A percentile compares a stretch with the other conserved stretches of the same genome.
phyloP scores from a whole-genome alignment of 2,888 invertebrate genomes.

The Chrysolina haemoptera region DNA sequence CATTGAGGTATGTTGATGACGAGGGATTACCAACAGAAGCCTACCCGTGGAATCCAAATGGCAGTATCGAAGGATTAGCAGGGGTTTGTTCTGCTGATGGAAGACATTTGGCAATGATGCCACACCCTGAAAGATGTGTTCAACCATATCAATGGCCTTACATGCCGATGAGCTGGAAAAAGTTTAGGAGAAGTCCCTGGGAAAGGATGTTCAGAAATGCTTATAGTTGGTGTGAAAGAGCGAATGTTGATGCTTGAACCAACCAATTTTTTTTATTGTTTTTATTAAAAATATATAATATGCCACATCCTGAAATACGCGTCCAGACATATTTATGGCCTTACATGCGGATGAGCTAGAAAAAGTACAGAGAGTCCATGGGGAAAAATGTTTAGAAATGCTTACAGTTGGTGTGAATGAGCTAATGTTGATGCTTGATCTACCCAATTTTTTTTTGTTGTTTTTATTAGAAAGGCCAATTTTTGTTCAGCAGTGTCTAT shows the following conservation, averaged over 20 bases:
- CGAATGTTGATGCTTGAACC: conserved; percentile 48
- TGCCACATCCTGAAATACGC: too few species aligned
- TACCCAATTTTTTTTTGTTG: too few species aligned
- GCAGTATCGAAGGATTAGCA: conserved; percentile 85
- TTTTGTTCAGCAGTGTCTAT: too few species aligned
- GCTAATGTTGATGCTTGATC: too few species aligned
- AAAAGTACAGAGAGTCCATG: too few species aligned
- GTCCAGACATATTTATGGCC: too few species aligned
- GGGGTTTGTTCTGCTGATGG: conserved; percentile 92
- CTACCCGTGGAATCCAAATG: conserved; percentile 97
- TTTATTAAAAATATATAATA: too few species aligned
- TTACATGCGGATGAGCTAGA: too few species aligned
- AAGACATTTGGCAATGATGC: conserved; percentile 97
- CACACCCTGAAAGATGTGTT: conserved; percentile 94
- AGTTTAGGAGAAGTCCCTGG: conserved; percentile 86
- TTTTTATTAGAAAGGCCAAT: too few species aligned
- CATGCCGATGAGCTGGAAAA: conserved; percentile 71
- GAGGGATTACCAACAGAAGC: conserved; percentile 76
- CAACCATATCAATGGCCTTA: conserved; percentile 93
- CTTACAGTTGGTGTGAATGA: too few species aligned
- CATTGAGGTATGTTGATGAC: conserved; percentile 90
- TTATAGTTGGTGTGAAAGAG: conserved; percentile 76
- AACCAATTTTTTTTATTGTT: too few species aligned
- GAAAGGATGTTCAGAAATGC: conserved; percentile 93
- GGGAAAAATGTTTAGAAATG: too few species aligned